A percentile compares a stretch with the other conserved stretches of the same genome.
Evolutionary conservation across 2,113 vertebrate genomes (phyloP).

Genomic region (Capreolus pygargus): DNA sequence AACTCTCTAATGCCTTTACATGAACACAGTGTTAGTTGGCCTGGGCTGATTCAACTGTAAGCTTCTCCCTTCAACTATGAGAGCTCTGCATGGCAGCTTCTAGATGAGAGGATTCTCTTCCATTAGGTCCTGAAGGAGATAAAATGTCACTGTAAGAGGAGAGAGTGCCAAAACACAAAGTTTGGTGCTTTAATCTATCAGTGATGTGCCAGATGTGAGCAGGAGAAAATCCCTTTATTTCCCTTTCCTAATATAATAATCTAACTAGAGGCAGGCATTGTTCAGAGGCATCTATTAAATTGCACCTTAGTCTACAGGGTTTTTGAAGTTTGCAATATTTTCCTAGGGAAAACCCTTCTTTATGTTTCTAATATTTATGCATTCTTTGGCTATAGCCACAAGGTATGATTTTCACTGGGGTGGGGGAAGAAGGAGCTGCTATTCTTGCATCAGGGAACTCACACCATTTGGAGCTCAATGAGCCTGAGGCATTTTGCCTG

Average conservation of each 20-base stretch:
- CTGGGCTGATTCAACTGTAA: neutral
- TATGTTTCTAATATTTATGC: conserved; percentile 42
- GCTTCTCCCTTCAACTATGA: neutral
- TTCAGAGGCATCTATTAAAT: neutral
- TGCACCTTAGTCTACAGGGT: neutral
- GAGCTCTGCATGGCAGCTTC: neutral
- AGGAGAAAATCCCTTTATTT: neutral
- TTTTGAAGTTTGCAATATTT: neutral
- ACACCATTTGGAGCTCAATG: neutral
- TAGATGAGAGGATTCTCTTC: neutral
- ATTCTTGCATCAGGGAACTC: conserved; percentile 42
- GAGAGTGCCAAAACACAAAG: neutral
- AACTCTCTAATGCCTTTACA: neutral
- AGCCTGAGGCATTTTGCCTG: conserved; percentile 38
- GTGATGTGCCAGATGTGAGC: neutral
- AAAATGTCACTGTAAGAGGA: neutral
- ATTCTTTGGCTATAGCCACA: conserved; percentile 46
- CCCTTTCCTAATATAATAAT: neutral
- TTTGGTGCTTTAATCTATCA: neutral
- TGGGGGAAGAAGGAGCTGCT: neutral
- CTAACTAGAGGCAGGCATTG: neutral
- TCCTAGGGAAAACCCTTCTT: conserved; percentile 57
- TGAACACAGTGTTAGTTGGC: neutral
- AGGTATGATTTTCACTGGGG: neutral
- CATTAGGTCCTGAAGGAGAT: neutral